These are phyloP conservation scores for Drosophila equinoxialis DNA, from an alignment of 1,140 invertebrate species.

Conservation along the genomic window DNA sequence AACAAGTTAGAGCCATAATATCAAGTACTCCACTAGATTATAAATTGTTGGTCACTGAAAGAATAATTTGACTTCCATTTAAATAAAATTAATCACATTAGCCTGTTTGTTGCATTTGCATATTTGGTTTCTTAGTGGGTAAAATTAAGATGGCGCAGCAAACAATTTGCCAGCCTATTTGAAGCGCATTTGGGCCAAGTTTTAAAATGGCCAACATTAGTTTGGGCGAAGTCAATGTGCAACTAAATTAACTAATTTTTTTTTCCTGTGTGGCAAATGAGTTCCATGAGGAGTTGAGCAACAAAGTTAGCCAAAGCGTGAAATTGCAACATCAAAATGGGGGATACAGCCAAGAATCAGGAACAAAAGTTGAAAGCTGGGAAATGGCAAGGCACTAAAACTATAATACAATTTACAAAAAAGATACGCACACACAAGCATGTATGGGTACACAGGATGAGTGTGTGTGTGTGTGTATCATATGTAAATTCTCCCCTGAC, in stretches of 20 bases:
- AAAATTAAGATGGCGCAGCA: not conserved
- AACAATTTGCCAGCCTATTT: slow-evolving; percentile 68
- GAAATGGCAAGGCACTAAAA: slow-evolving; percentile 58
- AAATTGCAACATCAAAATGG: slow-evolving; percentile 77
- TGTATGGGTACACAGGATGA: slow-evolving; percentile 3
- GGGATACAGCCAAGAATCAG: slow-evolving; percentile 6
- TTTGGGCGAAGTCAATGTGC: slow-evolving; percentile 27
- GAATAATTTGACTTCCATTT: no score
- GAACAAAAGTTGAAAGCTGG: slow-evolving; percentile 49
- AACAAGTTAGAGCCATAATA: no score
- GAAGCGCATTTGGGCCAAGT: slow-evolving; percentile 15
- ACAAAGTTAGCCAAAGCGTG: slow-evolving; percentile 71
- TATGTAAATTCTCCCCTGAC: slow-evolving; percentile 80
- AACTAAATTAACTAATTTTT: slow-evolving; percentile 76
- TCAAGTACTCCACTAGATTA: no score
- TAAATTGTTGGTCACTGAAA: no score
- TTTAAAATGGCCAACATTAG: slow-evolving; percentile 8
- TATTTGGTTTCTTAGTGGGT: no score
- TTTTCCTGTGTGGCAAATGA: slow-evolving; percentile 50
- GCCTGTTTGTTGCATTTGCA: not conserved
- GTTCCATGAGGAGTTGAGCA: slow-evolving; percentile 54
- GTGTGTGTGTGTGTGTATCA: slow-evolving; percentile 62
- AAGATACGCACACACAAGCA: slow-evolving; percentile 50
- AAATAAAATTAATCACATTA: not conserved
- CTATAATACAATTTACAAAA: slow-evolving; percentile 81